Evolutionary conservation across 2,797 vertebrate species (phyloP).

Genomic region (Argentina silus): DNA sequence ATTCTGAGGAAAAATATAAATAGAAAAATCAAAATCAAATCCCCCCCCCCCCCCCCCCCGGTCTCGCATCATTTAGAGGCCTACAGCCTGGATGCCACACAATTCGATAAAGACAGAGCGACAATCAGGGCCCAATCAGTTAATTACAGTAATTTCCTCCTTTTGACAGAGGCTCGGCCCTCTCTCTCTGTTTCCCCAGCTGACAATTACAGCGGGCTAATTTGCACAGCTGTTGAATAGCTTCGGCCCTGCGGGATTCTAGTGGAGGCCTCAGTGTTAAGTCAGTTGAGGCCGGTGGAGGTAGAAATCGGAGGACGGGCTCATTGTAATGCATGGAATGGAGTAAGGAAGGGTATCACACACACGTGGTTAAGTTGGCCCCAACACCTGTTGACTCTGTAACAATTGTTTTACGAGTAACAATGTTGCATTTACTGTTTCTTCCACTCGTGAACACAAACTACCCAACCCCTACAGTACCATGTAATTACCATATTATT

Average conservation of each 20-base stretch:
- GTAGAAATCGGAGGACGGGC: too few relatives aligned
- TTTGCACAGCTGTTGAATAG: slow-evolving; percentile 38
- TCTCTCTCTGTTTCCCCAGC: slow-evolving; percentile 25
- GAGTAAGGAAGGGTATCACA: too few relatives aligned
- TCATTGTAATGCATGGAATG: too few relatives aligned
- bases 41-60: slow-evolving; percentile 7
- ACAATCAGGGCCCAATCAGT: slow-evolving; percentile 37
- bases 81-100: slow-evolving; percentile 27
- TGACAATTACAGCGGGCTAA: slow-evolving; percentile 43
- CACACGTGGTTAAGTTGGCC: too few relatives aligned
- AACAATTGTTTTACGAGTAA: too few relatives aligned
- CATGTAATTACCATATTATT: too few relatives aligned
- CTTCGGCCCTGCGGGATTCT: slow-evolving; percentile 14
- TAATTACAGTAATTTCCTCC: slow-evolving; percentile 48
- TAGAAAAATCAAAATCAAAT: neutral
- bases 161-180: slow-evolving; percentile 27
- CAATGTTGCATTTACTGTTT: too few relatives aligned
- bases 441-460: too few relatives aligned
- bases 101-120: slow-evolving; percentile 29
- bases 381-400: too few relatives aligned
- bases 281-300: too few relatives aligned
- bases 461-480: too few relatives aligned
- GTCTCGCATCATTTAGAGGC: slow-evolving; percentile 8
- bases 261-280: slow-evolving; percentile 1
- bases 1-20: neutral